A percentile compares a stretch with the other conserved stretches of the same genome.
These are phyloP conservation scores for Pristionchus japonicus DNA, from an alignment of 2,888 invertebrate genomes.

Conservation along the genomic window DNA sequence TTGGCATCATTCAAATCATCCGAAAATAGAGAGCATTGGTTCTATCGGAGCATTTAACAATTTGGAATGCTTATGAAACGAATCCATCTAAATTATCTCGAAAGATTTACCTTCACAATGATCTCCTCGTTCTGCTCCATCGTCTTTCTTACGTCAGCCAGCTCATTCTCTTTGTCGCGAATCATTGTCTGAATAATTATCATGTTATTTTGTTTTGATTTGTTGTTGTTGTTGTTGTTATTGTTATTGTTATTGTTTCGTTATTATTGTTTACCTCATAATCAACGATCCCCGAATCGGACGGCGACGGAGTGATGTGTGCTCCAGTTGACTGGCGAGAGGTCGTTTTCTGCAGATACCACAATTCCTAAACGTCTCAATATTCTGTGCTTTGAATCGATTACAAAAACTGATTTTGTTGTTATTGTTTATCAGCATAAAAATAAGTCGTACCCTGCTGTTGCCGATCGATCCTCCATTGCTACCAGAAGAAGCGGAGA, in stretches of 20 bases:
- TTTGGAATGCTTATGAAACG: too few relatives aligned
- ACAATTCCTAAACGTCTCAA: background rate
- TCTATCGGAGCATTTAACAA: too few relatives aligned
- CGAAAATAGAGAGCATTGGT: too few relatives aligned
- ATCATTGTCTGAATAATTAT: constrained; percentile 61
- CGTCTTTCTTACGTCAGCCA: constrained; percentile 65
- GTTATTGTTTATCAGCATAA: background rate
- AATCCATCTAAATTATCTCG: too few relatives aligned
- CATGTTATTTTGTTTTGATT: background rate
- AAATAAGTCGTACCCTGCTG: background rate
- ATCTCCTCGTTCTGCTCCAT: constrained; percentile 70
- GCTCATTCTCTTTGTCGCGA: constrained; percentile 72
- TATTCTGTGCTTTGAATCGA: background rate
- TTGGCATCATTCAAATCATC: too few relatives aligned
- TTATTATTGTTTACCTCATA: constrained; percentile 69
- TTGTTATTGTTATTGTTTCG: too few relatives aligned
- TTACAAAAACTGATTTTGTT: background rate
- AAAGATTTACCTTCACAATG: constrained; percentile 57
- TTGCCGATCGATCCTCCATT: constrained; percentile 36
- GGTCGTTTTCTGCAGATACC: constrained; percentile 36
- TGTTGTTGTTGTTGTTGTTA: too few relatives aligned
- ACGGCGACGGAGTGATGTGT: constrained; percentile 73
- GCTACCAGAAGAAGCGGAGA: constrained; percentile 28
- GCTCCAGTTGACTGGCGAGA: constrained; percentile 56
- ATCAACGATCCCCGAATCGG: constrained; percentile 73